Evolutionary conservation across 2,888 invertebrate species (phyloP), one percentile per base, ranked within the genome.

Genomic region (Anticlea derivata): DNA sequence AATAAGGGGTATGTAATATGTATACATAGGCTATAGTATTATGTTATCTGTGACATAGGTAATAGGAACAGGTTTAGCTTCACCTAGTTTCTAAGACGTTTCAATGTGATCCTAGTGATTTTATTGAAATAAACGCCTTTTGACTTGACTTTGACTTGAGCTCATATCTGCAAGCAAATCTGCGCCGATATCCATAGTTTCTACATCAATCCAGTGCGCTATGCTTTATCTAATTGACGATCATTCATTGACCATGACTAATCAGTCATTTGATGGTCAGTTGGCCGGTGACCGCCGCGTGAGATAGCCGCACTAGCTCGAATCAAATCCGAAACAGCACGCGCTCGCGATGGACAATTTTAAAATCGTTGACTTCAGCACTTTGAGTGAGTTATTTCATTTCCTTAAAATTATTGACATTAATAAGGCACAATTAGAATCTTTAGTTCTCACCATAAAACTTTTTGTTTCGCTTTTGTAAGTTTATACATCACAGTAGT

Each of bases 151-250:
- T n/a, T n/a, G n/a, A n/a, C n/a, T n/a, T n/a, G n/a, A n/a, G n/a
- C n/a, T n/a, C n/a, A n/a, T n/a, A n/a, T n/a, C n/a, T n/a, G n/a
- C 11, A 35, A n/a, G 23, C n/a, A n/a, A 11, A 24, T 11, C 11
- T n/a, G 22, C 22, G 40, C 30, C 13, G 31, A 41, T 7, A 13
- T 7, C 8, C 31, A 5, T n/a, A 40, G 26, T 44, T 44, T 20
- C 26, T 20, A 34, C n/a, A 20, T 44, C 20, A 29, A 35, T 34
- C 26, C 30, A 24, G 29, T 10, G 34, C 5, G 46, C 17, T 38
- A 79, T 78, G 78, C n/a, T n/a, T n/a, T n/a, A n/a, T n/a, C n/a
- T 84, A 82, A 85, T 87, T 81, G 81, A 73, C 73, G 74, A 84
- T 82, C 77, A 75, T 83, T 83, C 73, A 70, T 65, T 77, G 80